A percentile compares a stretch with the other conserved stretches of the same genome.
These are phyloP conservation scores for Microcebus murinus DNA, from an alignment of 2,113 vertebrate species.

Conservation along the genomic window DNA sequence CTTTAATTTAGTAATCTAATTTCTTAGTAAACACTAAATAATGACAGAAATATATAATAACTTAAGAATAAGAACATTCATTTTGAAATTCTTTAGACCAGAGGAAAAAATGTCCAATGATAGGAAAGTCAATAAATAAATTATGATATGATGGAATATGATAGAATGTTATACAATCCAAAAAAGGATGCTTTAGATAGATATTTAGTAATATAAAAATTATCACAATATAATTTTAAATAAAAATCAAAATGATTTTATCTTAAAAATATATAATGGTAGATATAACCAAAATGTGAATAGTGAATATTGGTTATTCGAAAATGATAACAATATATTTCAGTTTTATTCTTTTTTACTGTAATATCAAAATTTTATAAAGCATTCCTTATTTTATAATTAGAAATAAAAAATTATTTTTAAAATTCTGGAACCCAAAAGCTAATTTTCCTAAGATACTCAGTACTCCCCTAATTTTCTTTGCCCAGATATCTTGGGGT, in stretches of 20 bases:
- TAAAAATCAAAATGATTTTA: not conserved
- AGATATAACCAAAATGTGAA: not conserved
- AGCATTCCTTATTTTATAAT: conserved; percentile 9
- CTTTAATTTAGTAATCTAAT: not conserved
- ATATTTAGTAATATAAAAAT: not conserved
- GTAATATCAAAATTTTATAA: not conserved
- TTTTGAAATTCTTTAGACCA: conserved; percentile 13
- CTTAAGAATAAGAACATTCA: conserved; percentile 8
- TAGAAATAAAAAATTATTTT: conserved; percentile 26
- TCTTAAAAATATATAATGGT: not conserved
- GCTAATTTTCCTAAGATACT: not conserved
- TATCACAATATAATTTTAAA: not conserved
- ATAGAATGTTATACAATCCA: not conserved
- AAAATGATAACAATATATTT: not conserved
- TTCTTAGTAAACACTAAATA: conserved; percentile 19
- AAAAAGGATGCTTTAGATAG: not conserved
- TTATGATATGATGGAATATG: not conserved
- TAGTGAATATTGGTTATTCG: not conserved
- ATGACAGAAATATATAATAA: not conserved
- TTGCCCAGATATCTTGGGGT: not conserved
- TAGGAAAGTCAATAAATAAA: conserved; percentile 1
- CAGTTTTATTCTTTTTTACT: not conserved
- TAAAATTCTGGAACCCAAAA: not conserved
- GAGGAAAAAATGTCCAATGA: not conserved
- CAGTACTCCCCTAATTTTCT: not conserved